A percentile compares a stretch with the other conserved stretches of the same genome.
Evolutionary conservation across 1,140 invertebrate genomes (phyloP).

Genomic region (Brachystomella parvula): DNA sequence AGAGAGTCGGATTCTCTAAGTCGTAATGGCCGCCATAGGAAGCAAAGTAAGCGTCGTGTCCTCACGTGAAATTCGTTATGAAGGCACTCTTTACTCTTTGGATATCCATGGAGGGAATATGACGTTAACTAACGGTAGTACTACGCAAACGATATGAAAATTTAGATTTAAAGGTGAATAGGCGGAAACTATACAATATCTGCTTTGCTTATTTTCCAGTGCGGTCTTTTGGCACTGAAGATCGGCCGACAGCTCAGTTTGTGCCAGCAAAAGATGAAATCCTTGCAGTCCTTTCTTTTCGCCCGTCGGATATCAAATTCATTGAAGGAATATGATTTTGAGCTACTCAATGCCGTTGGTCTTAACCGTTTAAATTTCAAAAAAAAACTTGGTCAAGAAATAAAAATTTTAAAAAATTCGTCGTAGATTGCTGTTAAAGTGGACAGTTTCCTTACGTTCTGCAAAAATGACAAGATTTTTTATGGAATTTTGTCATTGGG

Average conservation of each 20-base stretch:
- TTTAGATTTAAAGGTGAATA: neutral
- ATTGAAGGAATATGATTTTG: constrained; percentile 89
- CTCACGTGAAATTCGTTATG: constrained; percentile 98
- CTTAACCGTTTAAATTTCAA: no score
- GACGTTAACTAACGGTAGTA: constrained; percentile 92
- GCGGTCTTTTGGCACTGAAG: constrained; percentile 96
- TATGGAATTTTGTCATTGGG: no score
- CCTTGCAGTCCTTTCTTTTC: constrained; percentile 97
- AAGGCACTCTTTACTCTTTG: constrained; percentile 97
- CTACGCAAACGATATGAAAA: neutral
- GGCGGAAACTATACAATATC: neutral
- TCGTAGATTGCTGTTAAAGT: no score
- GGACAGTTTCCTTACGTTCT: no score
- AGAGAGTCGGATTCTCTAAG: neutral
- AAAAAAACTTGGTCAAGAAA: no score
- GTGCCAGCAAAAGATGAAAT: constrained; percentile 93
- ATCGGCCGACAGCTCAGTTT: constrained; percentile 83
- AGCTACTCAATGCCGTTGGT: no score
- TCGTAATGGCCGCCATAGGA: constrained; percentile 54
- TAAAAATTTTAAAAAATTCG: no score
- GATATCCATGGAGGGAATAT: constrained; percentile 98
- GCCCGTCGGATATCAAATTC: constrained; percentile 97
- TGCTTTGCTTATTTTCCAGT: constrained; percentile 55
- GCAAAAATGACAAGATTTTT: no score
- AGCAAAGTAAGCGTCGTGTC: constrained; percentile 99